Evolutionary conservation across 1,140 invertebrate genomes (phyloP).

Genomic region (Habropoda laboriosa): DNA sequence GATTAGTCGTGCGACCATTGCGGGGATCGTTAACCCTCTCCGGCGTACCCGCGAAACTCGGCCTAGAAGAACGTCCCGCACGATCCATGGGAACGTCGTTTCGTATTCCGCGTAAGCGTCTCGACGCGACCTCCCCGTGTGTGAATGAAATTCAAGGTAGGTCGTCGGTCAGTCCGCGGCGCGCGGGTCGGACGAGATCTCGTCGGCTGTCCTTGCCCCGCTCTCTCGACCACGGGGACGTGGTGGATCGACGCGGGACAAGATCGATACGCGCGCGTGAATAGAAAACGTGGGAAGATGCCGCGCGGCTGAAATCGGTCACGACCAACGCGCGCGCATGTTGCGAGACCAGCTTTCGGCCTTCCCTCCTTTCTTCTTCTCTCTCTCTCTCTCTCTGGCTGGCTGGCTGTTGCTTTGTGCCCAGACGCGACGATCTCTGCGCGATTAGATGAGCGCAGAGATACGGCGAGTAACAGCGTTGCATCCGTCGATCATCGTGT

Average conservation of each 20-base stretch:
- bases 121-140: constrained; percentile 68
- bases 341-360: not conserved
- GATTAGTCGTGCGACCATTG: constrained; percentile 44
- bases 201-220: constrained; percentile 59
- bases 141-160: constrained; percentile 76
- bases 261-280: constrained; percentile 59
- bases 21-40: constrained; percentile 25
- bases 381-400: no score
- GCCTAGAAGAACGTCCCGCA: not conserved
- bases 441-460: no score
- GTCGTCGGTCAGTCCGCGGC: constrained; percentile 65
- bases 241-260: constrained; percentile 61
- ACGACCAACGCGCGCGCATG: constrained; percentile 6
- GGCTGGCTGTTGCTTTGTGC: no score
- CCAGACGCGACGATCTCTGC: no score
- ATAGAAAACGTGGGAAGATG: constrained; percentile 62
- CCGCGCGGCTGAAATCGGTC: constrained; percentile 50
- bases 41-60: not conserved
- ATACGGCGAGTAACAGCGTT: no score
- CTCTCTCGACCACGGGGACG: constrained; percentile 61
- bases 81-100: constrained; percentile 72
- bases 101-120: constrained; percentile 72
- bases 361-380: not conserved
- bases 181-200: constrained; percentile 64
- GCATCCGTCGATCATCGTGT: no score